Base-by-base conservation (phyloP, 2,797 vertebrate species). In the Yasuhikotakia modesta region DNA sequence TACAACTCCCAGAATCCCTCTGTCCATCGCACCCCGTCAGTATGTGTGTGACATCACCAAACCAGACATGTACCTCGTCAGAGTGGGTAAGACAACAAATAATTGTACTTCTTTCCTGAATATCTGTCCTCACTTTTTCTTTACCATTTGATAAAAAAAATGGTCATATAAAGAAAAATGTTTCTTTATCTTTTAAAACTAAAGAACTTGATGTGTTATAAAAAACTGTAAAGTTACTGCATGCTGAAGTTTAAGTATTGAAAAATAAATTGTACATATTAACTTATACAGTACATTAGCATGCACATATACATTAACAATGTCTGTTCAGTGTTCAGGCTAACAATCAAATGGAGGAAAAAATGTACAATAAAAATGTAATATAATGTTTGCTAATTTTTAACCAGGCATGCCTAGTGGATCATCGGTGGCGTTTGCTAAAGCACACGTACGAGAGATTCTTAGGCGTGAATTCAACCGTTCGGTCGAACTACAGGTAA, bases 401-500 rank as follows among this genome's bases (percentile, higher is more conserved):
- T 3, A 27, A 50, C 3, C 85, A 99, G 97, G 95, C 81, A 93
- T 96, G 83, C 91, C 95, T 64, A 91, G 86, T 85, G 93, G 93
- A 73, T 91, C 95, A 0, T 89, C 94, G 17, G 88, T 94, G 7
- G 93, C 93, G 64, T 96, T 96, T 84, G 93, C 94, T 85, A 94
- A 92, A 21, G 90, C 91, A 81, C 91, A 94, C 70, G 94, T 98
- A 87, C 93, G 93, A 84, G 94, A 96, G 66, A 90, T 96, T 64
- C 87, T 99, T 86, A 95, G 90, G 88, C 87, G 85, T 73, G 94
- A 95, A 74, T 97, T 98, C 90, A 96, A 93, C 87, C 93, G 94
- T 21, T 91, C 93, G 0, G 93, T 99, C 69, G 97, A 99, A 86
- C 92, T 99, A 7, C 95, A 99, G 96, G 97, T 98, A 86, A 87